Evolutionary conservation across 2,113 vertebrate species (phyloP), one percentile per base, ranked within the genome.

Genomic region (Tachuris rubrigastra): DNA sequence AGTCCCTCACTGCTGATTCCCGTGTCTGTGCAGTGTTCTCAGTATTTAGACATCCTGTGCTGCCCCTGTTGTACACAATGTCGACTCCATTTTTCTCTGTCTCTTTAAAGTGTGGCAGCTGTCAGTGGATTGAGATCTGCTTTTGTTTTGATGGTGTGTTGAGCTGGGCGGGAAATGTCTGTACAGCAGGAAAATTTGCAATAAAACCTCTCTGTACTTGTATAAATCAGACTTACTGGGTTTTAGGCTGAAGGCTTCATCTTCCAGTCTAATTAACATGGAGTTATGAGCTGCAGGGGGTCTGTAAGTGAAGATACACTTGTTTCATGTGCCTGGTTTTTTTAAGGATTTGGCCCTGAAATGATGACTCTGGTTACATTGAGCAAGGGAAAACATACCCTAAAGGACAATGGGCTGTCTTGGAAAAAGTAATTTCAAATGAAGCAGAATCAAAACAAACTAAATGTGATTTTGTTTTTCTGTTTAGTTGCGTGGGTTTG

Each of bases 341-440:
- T 89, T 80, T 79, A 90, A 84, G 72, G 55, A 60, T 80, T 31
- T 24, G 41, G 60, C 41, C 49, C 60, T 94, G 55, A 53, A 93
- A 81, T 67, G 44, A 25, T 84, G 75, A 41, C 24, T 96, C 3
- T 41, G 49, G 47, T 77, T 94, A n/a, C 12, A 55, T 0, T 31
- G 52, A 80, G 59, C 50, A 60, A 77, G 50, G 59, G 39, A 77
- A 93, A 93, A 84, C 41, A 46, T 79, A 56, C 73, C 68, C 92
- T 78, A 11, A 84, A 84, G 72, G 65, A 46, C n/a, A 87, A 33
- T 28, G 52, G 68, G 16, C 76, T 90, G 44, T 65, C 63, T 71
- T 74, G 80, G 39, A 81, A 88, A 91, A 95, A 96, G 93, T 95
- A 92, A 92, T 62, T 89, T 75, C 52, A 90, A 74, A 82, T 82